Conservation (phyloP, 2,113 vertebrate genomes). For the Canis aureus region DNA sequence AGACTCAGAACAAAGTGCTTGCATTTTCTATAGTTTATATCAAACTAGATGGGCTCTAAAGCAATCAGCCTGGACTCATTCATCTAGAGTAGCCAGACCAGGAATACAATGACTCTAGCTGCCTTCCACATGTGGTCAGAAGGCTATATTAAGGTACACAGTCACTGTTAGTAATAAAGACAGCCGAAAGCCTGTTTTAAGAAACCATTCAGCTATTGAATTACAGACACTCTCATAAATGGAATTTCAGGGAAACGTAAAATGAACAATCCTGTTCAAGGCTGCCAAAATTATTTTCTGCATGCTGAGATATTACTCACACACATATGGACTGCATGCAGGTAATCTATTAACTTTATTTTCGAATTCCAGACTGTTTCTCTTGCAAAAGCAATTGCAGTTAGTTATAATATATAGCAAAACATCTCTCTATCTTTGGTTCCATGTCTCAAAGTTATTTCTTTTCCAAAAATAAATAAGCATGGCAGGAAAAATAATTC, state of each 20-base stretch:
- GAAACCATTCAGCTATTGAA: constrained; percentile 46
- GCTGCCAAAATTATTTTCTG: constrained; percentile 62
- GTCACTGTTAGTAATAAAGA: constrained; percentile 53
- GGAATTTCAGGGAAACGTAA: constrained; percentile 58
- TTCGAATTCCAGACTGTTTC: constrained; percentile 62
- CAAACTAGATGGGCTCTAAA: constrained; percentile 54
- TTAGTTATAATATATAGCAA: constrained; percentile 71
- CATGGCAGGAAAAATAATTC: constrained; percentile 76
- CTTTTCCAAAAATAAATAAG: constrained; percentile 80
- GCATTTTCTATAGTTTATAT: constrained; percentile 60
- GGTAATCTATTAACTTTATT: constrained; percentile 39
- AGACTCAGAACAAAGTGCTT: constrained; percentile 57
- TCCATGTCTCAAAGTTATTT: constrained; percentile 63
- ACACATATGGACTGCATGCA: constrained; percentile 48
- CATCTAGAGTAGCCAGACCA: not conserved
- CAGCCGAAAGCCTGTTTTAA: constrained; percentile 46
- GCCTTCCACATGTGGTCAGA: constrained; percentile 45
- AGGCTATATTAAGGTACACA: constrained; percentile 54
- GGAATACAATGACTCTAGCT: constrained; percentile 52
- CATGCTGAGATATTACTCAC: constrained; percentile 66
- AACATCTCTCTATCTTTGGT: constrained; percentile 76
- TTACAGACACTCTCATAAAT: constrained; percentile 47
- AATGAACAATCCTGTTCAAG: constrained; percentile 62
- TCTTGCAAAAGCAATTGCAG: constrained; percentile 66
- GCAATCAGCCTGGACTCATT: constrained; percentile 24